Conservation (phyloP, 1,140 invertebrate species). For the Meteorus sp. region DNA sequence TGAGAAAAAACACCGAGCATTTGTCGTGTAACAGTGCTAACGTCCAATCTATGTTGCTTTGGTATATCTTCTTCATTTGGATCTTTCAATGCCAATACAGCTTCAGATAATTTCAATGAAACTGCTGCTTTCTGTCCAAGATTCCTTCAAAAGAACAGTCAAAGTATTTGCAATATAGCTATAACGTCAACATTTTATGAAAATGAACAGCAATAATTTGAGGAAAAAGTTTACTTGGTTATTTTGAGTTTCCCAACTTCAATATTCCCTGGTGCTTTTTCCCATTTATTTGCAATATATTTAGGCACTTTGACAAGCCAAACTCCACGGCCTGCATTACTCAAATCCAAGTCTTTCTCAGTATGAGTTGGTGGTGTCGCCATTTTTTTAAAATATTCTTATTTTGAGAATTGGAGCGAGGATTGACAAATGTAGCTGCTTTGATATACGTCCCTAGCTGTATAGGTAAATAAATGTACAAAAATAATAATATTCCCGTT, state of each 20-base stretch:
- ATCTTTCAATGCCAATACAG: conserved; percentile 72
- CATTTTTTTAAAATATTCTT: not conserved
- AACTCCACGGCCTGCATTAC: conserved; percentile 84
- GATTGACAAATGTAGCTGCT: no score
- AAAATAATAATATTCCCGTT: no score
- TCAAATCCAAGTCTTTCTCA: conserved; percentile 81
- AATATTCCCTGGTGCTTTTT: conserved; percentile 75
- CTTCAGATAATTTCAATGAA: conserved; percentile 69
- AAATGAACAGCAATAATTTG: conserved; percentile 5
- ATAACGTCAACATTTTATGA: conserved; percentile 15
- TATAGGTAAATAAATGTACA: no score
- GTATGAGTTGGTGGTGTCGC: conserved; percentile 56
- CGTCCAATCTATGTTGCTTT: conserved; percentile 87
- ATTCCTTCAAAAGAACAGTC: conserved; percentile 45
- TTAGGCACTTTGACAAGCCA: conserved; percentile 98
- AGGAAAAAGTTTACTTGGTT: conserved; percentile 61
- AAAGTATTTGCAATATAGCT: conserved; percentile 10
- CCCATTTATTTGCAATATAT: conserved; percentile 90
- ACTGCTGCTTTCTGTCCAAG: conserved; percentile 73
- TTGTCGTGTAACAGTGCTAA: conserved; percentile 85
- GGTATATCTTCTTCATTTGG: conserved; percentile 74
- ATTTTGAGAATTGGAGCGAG: no score
- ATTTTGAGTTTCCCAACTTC: conserved; percentile 82
- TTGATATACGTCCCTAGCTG: no score
- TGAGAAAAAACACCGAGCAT: conserved; percentile 89